These are phyloP conservation scores for Theonella swinhoei DNA, from an alignment of 37 sponge, comb jelly and placozoan species.

Conservation along the genomic window DNA sequence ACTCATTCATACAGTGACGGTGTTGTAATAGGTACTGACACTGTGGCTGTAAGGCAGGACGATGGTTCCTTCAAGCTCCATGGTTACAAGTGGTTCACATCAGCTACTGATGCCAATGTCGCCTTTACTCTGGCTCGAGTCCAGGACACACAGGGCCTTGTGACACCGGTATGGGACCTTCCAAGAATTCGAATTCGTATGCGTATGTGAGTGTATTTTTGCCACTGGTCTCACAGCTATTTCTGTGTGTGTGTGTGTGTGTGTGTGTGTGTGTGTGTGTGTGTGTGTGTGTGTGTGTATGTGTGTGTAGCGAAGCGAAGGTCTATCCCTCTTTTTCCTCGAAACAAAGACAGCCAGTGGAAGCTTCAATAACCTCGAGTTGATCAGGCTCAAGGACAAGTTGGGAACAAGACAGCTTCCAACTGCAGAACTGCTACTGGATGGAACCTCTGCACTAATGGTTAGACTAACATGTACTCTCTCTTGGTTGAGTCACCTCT, in stretches of 20 bases:
- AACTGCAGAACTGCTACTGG: slow-evolving; percentile 91
- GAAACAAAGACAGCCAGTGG: slow-evolving; percentile 63
- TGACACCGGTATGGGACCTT: slow-evolving; percentile 31
- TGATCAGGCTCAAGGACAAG: slow-evolving; percentile 86
- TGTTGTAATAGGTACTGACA: slow-evolving; percentile 77
- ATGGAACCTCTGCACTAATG: slow-evolving; percentile 69
- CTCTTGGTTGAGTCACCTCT: not conserved
- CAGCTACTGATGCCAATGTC: slow-evolving; percentile 92
- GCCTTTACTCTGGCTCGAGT: slow-evolving; percentile 88
- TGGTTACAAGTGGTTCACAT: slow-evolving; percentile 98
- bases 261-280: no score
- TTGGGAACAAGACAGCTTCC: slow-evolving; percentile 97
- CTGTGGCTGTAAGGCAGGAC: slow-evolving; percentile 59
- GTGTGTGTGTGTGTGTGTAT: no score
- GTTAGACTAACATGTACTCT: slow-evolving; percentile 20
- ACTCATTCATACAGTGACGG: not conserved
- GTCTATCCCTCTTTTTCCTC: slow-evolving; percentile 82
- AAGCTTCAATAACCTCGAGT: slow-evolving; percentile 48
- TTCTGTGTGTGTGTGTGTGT: no score
- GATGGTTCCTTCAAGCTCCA: slow-evolving; percentile 63
- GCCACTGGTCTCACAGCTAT: no score
- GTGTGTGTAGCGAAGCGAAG: slow-evolving; percentile 53
- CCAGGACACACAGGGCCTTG: slow-evolving; percentile 35
- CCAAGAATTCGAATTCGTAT: no score
- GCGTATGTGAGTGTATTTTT: no score